phyloP scores from a whole-genome alignment of 1,140 invertebrate species.

The Plectrocnemia conspersa region DNA sequence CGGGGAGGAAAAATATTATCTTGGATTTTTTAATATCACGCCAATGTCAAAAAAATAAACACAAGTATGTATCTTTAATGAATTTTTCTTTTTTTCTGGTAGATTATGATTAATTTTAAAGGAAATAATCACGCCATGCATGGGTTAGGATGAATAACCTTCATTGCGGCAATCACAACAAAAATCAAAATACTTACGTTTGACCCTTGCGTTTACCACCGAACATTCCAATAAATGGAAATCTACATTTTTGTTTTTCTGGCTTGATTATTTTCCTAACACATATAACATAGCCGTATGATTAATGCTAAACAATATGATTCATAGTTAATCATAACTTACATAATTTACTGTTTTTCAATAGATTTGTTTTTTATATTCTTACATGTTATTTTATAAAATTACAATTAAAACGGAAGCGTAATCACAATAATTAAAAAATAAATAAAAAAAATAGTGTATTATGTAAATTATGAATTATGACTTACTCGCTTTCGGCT shows the following conservation, averaged over 20 bases:
- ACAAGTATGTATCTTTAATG: too few species aligned
- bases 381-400: neutral
- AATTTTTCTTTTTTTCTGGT: too few species aligned
- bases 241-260: slow-evolving; percentile 30
- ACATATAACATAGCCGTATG: slow-evolving; percentile 26
- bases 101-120: too few species aligned
- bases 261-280: slow-evolving; percentile 29
- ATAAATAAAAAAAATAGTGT: neutral
- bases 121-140: slow-evolving; percentile 15
- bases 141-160: slow-evolving; percentile 1
- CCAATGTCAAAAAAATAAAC: too few species aligned
- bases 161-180: slow-evolving; percentile 13
- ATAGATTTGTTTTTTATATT: neutral
- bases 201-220: slow-evolving; percentile 16
- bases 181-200: slow-evolving; percentile 29
- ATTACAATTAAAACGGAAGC: neutral
- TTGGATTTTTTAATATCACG: too few species aligned
- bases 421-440: neutral
- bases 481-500: slow-evolving; percentile 94
- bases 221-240: slow-evolving; percentile 26
- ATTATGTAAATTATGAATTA: neutral
- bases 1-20: too few species aligned
- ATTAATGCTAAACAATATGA: too few species aligned
- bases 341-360: neutral
- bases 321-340: neutral